Base-by-base conservation (phyloP, 1,140 invertebrate genomes). In the Dolichoris vasculosae region DNA sequence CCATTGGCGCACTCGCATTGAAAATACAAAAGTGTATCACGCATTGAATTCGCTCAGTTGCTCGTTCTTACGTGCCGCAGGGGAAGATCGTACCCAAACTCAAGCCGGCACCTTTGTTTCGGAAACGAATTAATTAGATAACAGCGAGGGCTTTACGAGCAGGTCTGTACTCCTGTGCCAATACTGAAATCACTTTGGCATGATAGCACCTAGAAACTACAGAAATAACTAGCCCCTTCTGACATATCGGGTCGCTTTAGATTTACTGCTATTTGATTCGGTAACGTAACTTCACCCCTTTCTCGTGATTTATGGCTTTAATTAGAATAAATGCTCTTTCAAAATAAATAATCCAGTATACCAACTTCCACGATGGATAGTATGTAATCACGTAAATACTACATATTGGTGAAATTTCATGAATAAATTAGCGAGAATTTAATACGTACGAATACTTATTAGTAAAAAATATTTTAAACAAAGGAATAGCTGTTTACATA, bases 1-100 rank as follows among this genome's bases (percentile, higher is more conserved):
- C 2, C 9, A 23, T 75, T n/a, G 63, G 40, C 43, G 2, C 87
- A 85, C 83, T 63, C 83, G 86, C 83, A 83, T 83, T 86, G 86
- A 86, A 89, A 88, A 86, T 85, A 88, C 69, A 9, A 82, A 82
- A 76, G 63, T 51, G 30, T 84, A 84, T 82, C 88, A 88, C 86
- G 87, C 88, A 87, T 89, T 88, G 78, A 88, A 90, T 88, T 89
- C 87, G 83, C 43, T 26, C 17, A 3, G 11, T 76, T 26, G 71
- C 35, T n/a, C 26, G 4, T 63, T 63, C 55, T 2, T 20, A 6
- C 9, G 51, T 9, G 20, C 17, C 51, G 51, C 43, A 17, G 51
- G 17, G 51, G 51, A 55, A 15, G 15, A n/a, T n/a, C n/a, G n/a
- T n/a, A n/a, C n/a, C n/a, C n/a, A n/a, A n/a, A n/a, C n/a, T n/a